Conservation (phyloP, 2,888 invertebrate species). For the Poecilobothrus nobilitatus region DNA sequence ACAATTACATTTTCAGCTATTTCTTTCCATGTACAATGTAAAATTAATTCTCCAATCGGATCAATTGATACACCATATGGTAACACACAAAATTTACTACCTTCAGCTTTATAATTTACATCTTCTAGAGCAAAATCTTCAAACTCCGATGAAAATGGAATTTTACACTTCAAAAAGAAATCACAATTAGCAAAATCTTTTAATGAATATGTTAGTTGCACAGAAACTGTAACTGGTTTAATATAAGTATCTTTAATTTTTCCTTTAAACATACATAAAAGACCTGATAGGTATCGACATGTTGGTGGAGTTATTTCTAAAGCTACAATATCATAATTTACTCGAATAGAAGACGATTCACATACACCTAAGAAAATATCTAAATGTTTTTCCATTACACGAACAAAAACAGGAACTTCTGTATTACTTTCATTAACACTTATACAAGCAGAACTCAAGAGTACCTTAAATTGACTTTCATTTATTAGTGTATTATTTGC, state of each 20-base stretch:
- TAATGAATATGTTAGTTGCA: constrained; percentile 56
- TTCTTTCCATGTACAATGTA: constrained; percentile 80
- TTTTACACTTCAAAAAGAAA: constrained; percentile 28
- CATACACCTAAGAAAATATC: constrained; percentile 72
- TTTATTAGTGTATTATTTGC: constrained; percentile 51
- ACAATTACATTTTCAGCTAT: constrained; percentile 77
- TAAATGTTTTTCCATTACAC: constrained; percentile 70
- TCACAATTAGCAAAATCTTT: constrained; percentile 41
- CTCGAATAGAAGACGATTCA: constrained; percentile 64
- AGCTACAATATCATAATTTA: constrained; percentile 86
- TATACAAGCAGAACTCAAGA: constrained; percentile 72
- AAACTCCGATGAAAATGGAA: constrained; percentile 24
- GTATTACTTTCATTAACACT: constrained; percentile 74
- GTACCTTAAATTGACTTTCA: constrained; percentile 66
- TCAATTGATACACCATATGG: constrained; percentile 81
- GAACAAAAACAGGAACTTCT: constrained; percentile 77
- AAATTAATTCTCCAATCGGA: constrained; percentile 65
- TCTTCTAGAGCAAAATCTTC: constrained; percentile 27
- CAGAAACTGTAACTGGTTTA: constrained; percentile 56
- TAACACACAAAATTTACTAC: constrained; percentile 62
- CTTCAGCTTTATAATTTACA: constrained; percentile 51
- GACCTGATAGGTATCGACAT: constrained; percentile 72
- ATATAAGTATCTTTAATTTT: constrained; percentile 62
- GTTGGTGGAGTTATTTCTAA: constrained; percentile 70
- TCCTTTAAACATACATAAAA: constrained; percentile 80